Evolutionary conservation across 1,140 invertebrate genomes (phyloP).

Genomic region (Epicauta chinensis): DNA sequence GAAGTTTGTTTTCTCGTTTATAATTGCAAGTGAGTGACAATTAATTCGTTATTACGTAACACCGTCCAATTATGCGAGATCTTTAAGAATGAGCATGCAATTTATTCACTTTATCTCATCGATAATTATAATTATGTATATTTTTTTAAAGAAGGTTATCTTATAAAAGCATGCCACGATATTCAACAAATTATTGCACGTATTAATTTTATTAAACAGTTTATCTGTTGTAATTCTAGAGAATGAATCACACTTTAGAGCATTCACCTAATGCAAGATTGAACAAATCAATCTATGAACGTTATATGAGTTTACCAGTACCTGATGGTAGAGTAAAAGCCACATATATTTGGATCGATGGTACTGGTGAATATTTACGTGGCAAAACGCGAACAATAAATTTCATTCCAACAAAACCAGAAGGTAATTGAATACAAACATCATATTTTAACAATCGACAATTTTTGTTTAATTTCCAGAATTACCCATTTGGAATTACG

Average conservation of each 20-base stretch:
- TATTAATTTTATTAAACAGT: too few species aligned
- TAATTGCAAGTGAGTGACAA: too few species aligned
- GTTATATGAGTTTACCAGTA: constrained; percentile 69
- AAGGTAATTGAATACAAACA: constrained; percentile 46
- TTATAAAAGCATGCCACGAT: too few species aligned
- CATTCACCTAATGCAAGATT: constrained; percentile 64
- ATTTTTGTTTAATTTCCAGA: constrained; percentile 45
- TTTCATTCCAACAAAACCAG: constrained; percentile 64
- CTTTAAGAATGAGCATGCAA: too few species aligned
- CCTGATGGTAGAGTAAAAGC: constrained; percentile 72
- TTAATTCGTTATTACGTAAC: too few species aligned
- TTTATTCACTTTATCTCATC: too few species aligned
- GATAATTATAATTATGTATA: too few species aligned
- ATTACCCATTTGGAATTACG: constrained; percentile 87
- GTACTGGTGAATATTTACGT: constrained; percentile 80
- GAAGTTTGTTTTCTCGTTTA: too few species aligned
- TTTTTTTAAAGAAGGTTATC: too few species aligned
- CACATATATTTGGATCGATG: constrained; percentile 96
- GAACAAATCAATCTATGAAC: constrained; percentile 65
- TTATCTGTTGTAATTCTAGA: too few species aligned
- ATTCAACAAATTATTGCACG: too few species aligned
- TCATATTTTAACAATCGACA: not conserved
- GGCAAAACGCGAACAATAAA: constrained; percentile 84
- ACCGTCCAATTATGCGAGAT: too few species aligned
- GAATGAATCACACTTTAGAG: constrained; percentile 45